Evolutionary conservation across 2,888 invertebrate species (phyloP), one percentile per base, ranked within the genome.

Genomic region (Eupeodes latifasciatus): DNA sequence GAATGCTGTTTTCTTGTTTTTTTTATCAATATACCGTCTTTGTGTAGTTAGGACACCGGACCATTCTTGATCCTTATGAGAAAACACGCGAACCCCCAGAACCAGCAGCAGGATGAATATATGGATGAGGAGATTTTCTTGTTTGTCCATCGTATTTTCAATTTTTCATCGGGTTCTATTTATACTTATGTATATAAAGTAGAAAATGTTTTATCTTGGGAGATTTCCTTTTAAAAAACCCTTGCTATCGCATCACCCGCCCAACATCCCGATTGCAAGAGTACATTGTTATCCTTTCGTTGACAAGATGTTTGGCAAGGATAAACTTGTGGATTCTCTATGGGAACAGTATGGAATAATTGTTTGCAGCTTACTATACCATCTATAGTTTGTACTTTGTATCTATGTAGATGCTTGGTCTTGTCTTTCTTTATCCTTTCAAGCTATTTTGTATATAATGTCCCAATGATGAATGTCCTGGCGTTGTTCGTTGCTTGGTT

Each of bases 141-240:
- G 74, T 78, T 82, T 82, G 81, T 49, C 69, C 76, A 85, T 82
- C 74, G 78, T 62, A 74, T 64, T 82, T 82, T 80, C 84, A 84
- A 80, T 80, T 64, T 82, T 82, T 80, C 84, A 84, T 84, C 84
- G 80, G 55, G 76, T 80, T 69, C 69, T 59, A 53, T 40, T 7
- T 40, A 40, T 40, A 40, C 9, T 40, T 40, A 2, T 40, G 2
- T 59, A 27, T 59, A 27, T 27, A 27, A 27, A 79, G 75, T 49
- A 78, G 34, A 78, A 82, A 81, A 66, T 72, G 69, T 64, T 51
- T 74, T 72, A 44, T 55, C 72, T 40, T 36, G 64, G 67, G 66
- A 74, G 71, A 77, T 72, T 78, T 78, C 72, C 47, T 64, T 55
- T 12, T 36, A 16, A 34, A 14, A 4, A 10, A 47, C 11, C 11